These are phyloP conservation scores for Apistogramma diplotaenia DNA, from an alignment of 2,113 vertebrate genomes.

Conservation along the genomic window DNA sequence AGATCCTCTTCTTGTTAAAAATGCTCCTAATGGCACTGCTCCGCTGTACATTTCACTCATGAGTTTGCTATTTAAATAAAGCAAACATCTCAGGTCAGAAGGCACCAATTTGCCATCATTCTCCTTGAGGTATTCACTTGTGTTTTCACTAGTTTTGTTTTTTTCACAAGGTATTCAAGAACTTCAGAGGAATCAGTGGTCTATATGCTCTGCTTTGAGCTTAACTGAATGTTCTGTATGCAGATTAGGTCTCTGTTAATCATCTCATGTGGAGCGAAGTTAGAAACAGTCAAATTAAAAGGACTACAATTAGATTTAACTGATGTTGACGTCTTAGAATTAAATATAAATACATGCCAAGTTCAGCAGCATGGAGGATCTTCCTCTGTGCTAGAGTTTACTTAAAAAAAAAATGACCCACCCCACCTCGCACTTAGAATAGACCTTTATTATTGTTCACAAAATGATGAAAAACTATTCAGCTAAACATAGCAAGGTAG, in stretches of 20 bases:
- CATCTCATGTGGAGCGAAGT: neutral
- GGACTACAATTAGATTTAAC: neutral
- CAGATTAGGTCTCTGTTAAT: neutral
- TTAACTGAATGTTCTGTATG: neutral
- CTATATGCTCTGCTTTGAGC: neutral
- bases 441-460: too few relatives aligned
- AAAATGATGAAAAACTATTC: too few relatives aligned
- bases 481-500: too few relatives aligned
- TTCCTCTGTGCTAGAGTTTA: neutral
- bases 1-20: neutral
- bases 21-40: neutral
- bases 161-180: neutral
- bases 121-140: neutral
- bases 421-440: too few relatives aligned
- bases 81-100: neutral
- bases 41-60: neutral
- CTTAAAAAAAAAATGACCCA: too few relatives aligned
- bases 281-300: neutral
- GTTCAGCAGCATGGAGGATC: neutral
- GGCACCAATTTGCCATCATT: neutral
- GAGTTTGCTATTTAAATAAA: neutral
- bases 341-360: neutral
- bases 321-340: neutral
- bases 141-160: neutral
- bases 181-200: neutral